Evolutionary conservation across 64 coral and sea anemone genomes (phyloP), one percentile per base, ranked within the genome.

Genomic region (Pocillopora verrucosa): DNA sequence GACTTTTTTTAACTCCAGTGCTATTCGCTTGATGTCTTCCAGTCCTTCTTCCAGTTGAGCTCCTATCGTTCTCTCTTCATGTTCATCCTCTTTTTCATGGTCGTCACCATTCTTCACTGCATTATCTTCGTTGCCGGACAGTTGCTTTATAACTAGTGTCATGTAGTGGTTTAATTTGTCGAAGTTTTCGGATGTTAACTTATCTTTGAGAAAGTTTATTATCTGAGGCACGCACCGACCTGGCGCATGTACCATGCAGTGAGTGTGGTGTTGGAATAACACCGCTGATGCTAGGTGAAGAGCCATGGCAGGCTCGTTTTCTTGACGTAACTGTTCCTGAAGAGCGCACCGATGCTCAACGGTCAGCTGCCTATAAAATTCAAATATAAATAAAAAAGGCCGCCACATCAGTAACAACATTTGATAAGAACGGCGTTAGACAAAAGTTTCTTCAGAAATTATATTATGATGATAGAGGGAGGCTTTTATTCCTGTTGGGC

Each of bases 181-280:
- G 59, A 91, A 87, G 17, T 95, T 88, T 83, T 99, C 97, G 9
- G 89, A 74, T 22, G 91, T 58, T 89, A 99, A 79, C 36, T 89
- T 80, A 13, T 78, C 65, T 56, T 64, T 73, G 13, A 99, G 91
- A 69, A 75, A 95, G 63, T 65, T 86, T 74, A 99, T 93, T 61
- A 99, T 87, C 20, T 99, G 97, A 67, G 97, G 97, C 41, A 99
- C 94, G 79, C 97, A 99, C 45, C 94, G 91, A 14, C 97, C 97
- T 1, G 97, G 97, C 0, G 93, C 94, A 20, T 99, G 97, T 37
- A 99, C 58, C 76, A 94, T 89, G 74, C 90, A 90, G 75, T 88
- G 79, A 60, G 97, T 95, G 84, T 95, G 87, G 41, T 95, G 97
- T 61, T 99, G 94, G 70, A 95, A 99, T 58, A 99, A 76, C 58